Evolutionary conservation across 1,140 invertebrate species (phyloP).

Genomic region (Mya arenaria): DNA sequence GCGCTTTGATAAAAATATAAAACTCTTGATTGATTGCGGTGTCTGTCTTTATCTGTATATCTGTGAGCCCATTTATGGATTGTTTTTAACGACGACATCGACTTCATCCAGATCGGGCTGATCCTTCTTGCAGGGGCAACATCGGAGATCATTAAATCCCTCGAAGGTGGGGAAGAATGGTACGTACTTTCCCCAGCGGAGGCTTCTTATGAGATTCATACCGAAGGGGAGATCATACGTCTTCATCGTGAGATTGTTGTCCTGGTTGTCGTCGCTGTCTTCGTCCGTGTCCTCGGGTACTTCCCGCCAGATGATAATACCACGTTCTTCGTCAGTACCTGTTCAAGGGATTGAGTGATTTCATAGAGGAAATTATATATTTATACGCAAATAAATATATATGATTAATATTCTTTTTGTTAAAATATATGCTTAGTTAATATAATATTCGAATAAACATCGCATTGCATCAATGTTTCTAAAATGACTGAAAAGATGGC

Average conservation of each 20-base stretch:
- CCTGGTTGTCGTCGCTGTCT: slow-evolving; percentile 15
- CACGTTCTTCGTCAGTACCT: slow-evolving; percentile 49
- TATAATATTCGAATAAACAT: too few relatives aligned
- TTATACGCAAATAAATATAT: background rate
- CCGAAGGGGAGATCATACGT: slow-evolving; percentile 48
- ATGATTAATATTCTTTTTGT: too few relatives aligned
- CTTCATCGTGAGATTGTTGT: slow-evolving; percentile 29
- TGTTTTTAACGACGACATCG: too few relatives aligned
- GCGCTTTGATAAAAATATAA: too few relatives aligned
- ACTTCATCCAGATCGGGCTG: background rate
- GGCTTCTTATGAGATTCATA: slow-evolving; percentile 32
- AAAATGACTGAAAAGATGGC: too few relatives aligned
- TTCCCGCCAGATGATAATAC: slow-evolving; percentile 46
- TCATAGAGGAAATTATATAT: background rate
- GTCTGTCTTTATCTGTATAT: too few relatives aligned
- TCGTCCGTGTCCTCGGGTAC: slow-evolving; percentile 17
- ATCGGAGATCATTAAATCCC: slow-evolving; percentile 2
- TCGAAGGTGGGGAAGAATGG: slow-evolving; percentile 28
- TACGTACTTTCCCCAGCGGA: slow-evolving; percentile 19
- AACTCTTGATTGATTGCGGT: too few relatives aligned
- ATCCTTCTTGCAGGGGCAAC: background rate
- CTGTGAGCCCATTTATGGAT: too few relatives aligned
- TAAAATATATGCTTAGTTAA: too few relatives aligned
- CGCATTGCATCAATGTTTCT: too few relatives aligned
- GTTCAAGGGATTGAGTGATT: background rate